Evolutionary conservation across 2,797 vertebrate species (phyloP), one percentile per base, ranked within the genome.

Genomic region (Rhyacichthys aspro): DNA sequence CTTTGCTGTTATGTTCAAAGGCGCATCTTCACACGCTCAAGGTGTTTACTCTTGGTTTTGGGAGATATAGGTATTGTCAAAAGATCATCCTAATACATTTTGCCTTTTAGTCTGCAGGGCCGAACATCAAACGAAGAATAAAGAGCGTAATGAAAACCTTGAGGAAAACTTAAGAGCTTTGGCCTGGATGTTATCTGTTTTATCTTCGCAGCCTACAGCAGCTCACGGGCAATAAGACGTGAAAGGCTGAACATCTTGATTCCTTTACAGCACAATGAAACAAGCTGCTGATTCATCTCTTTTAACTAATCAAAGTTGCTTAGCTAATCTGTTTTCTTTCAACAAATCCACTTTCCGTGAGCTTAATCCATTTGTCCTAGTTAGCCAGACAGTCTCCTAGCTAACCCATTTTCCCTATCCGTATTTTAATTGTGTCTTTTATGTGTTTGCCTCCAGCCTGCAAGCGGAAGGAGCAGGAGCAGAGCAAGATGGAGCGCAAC

Each of bases 391-490:
- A 16, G 48, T 74, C 81, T 73, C 75, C 82, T 84, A 74, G 86
- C 85, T 68, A 79, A 78, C 78, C 61, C 46, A 50, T 67, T 81
- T 64, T 43, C 55, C 23, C 43, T 19, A 76, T 23, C 33, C 34
- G 60, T 61, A 55, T 44, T 73, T 65, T 39, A 41, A 79, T 67
- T 17, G 23, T 45, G 34, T 61, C 66, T 67, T 58, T 43, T 47
- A 18, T 77, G 67, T 50, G 0, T 81, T 23, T 75, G 45, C 62
- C 72, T 53, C 54, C 85, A 95, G 94, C 94, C 55, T 95, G 94
- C 89, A 95, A 95, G 79, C 76, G 93, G 49, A 95, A 95, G 85
- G 94, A 95, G 80, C 93, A 92, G 79, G 94, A 95, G 76, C 94
- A 95, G 79, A 90, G 86, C 82, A 94, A 93, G 76, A 85, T 90